Evolutionary conservation across 2,888 invertebrate species (phyloP), one percentile per base, ranked within the genome.

Genomic region (Drosophila limbata): DNA sequence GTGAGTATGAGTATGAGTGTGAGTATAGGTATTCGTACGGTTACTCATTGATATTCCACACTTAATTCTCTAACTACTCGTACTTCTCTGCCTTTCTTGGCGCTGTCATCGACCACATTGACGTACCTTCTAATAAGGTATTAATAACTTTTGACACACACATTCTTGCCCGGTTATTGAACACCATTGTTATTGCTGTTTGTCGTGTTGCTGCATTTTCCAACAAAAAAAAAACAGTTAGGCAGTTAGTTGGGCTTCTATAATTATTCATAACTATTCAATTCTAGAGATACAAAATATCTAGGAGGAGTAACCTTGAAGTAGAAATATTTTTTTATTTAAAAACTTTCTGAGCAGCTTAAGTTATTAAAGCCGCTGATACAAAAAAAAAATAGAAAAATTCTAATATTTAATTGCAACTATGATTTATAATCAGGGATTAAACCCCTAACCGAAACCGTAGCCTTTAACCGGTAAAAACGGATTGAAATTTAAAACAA

Each of bases 81-180:
- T 37, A 37, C 37, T 62, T 48, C 4, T 35, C 25, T 40, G 60
- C 5, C 50, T 52, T 45, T 69, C 51, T 53, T 42, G 31, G 42
- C 50, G 15, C 33, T 73, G 75, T 73, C 73, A 73, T 55, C 57
- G 69, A 33, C 64, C 63, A 75, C 63, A 64, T 52, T 57, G 55
- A 48, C 50, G 65, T 60, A 67, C 72, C 87, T 70, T 88, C 89
- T 89, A 89, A 85, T 85, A 89, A 82, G 89, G 83, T 77, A 85
- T 89, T 85, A 89, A 84, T 85, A 88, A 75, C 82, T 84, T 76
- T 75, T 82, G 73, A 69, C 84, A 68, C 79, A 68, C 73, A 77
- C 72, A 72, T 73, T 79, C 65, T 56, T 79, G 52, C 45, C 51
- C 53, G 76, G 69, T 76, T 76, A 67, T 80, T 88, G 81, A 70